Evolutionary conservation across 35 echinoderm and acorn worm genomes (phyloP), one percentile per base, ranked within the genome.

Genomic region (Eucidaris tribuloides): DNA sequence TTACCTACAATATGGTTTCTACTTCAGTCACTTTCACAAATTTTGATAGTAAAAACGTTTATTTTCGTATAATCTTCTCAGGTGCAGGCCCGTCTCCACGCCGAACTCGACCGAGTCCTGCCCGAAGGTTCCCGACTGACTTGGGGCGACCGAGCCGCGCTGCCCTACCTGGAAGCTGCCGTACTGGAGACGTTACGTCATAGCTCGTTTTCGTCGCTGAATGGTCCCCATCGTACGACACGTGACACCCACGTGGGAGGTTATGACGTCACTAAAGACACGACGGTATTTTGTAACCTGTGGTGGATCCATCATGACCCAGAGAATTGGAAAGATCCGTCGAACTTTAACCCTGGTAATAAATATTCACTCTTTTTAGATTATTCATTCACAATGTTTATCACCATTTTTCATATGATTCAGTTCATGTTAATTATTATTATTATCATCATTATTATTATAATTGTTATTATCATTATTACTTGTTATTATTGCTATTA

Each of bases 241-340:
- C 29, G 86, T 66, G 92, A 94, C 52, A 94, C 92, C 66, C 86
- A 80, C n/a, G 58, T 92, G 42, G 52, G 79, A 25, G 84, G 84
- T 1, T 87, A 82, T 62, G 83, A 92, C 27, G 79, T 92, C 29
- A 7, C 48, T 0, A 55, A 65, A 22, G 68, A 86, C 30, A 92
- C 90, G n/a, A 87, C 84, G 24, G 90, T 92, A 5, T 74, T 92
- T 20, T 80, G 71, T 25, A 92, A 92, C 18, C 79, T 92, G 38
- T 92, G 90, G 90, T 92, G 84, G 83, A 65, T 92, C 1, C 90
- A 92, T 29, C 78, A 92, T 37, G 79, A 92, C 71, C 90, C 90
- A 41, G 39, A 46, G 46, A 87, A 81, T 23, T 92, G 90, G 90
- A 54, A 58, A 5, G 76, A 87, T 28, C 84, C 90, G 17, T 15